A percentile compares a stretch with the other conserved stretches of the same genome.
Conservation (phyloP, 2,888 invertebrate species). For the Conistra vaccinii region DNA sequence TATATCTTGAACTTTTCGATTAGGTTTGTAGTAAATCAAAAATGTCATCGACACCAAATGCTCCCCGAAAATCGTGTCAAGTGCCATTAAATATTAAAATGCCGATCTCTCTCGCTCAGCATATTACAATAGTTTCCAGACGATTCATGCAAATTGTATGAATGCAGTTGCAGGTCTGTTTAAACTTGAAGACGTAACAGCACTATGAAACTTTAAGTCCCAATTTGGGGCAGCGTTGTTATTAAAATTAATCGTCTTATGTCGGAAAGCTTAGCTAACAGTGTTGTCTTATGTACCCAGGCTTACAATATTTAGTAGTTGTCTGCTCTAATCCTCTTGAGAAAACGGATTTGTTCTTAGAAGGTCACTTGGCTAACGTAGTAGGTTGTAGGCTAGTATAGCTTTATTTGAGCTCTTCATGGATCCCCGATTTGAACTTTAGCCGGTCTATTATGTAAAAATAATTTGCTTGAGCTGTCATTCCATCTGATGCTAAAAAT, state of each 20-base stretch:
- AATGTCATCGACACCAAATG: not conserved
- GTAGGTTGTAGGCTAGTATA: not conserved
- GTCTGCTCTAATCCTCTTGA: slow-evolving; percentile 43
- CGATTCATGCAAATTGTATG: slow-evolving; percentile 42
- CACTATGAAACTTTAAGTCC: slow-evolving; percentile 43
- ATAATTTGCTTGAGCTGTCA: not conserved
- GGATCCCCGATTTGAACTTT: not conserved
- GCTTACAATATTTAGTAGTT: slow-evolving; percentile 58
- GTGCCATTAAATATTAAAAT: slow-evolving; percentile 17
- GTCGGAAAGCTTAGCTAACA: slow-evolving; percentile 33
- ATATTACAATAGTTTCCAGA: slow-evolving; percentile 13
- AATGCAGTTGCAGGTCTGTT: slow-evolving; percentile 36
- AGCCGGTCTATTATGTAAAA: not conserved
- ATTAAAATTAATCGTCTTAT: slow-evolving; percentile 63
- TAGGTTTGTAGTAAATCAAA: slow-evolving; percentile 1
- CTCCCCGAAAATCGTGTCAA: not conserved
- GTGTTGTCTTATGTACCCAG: slow-evolving; percentile 50
- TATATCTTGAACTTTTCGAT: slow-evolving; percentile 13
- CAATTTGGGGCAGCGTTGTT: slow-evolving; percentile 36
- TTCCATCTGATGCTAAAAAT: not conserved
- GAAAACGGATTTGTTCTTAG: slow-evolving; percentile 42
- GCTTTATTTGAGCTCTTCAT: not conserved
- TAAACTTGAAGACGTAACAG: slow-evolving; percentile 14
- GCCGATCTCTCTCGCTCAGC: not conserved
- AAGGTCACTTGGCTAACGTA: slow-evolving; percentile 21